Percentiles rank a stretch among this genome's conserved stretches.
Conservation (phyloP, 1,140 invertebrate species). For the Myzus persicae region DNA sequence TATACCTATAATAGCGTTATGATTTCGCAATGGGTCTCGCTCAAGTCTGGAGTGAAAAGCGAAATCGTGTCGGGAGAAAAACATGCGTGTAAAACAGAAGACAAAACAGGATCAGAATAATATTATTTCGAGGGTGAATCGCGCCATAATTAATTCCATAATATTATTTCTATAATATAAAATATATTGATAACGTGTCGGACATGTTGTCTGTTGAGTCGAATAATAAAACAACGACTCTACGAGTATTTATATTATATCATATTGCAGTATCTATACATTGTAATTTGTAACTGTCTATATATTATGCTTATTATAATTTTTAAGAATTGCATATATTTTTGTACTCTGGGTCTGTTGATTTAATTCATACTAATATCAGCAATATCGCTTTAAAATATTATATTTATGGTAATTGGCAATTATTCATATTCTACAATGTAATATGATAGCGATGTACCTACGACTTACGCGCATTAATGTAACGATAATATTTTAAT, state of each 20-base stretch:
- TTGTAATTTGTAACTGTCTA: neutral
- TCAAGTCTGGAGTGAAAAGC: too few species aligned
- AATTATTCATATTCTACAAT: neutral
- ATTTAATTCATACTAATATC: neutral
- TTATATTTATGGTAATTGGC: neutral
- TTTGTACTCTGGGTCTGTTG: neutral
- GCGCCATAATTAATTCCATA: too few species aligned
- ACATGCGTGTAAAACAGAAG: neutral
- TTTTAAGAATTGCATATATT: neutral
- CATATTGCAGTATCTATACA: neutral
- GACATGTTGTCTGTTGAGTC: too few species aligned
- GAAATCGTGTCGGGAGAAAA: too few species aligned
- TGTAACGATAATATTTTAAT: neutral
- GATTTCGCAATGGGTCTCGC: neutral
- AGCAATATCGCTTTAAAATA: neutral
- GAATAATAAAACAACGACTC: too few species aligned
- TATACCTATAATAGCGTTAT: too few species aligned
- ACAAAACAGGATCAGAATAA: neutral
- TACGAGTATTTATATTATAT: too few species aligned
- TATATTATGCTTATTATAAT: neutral
- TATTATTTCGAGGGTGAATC: neutral
- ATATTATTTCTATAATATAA: too few species aligned
- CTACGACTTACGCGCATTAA: neutral
- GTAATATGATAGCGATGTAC: neutral
- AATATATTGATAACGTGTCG: too few species aligned